Evolutionary conservation across 2,113 vertebrate genomes (phyloP).

Genomic region (Melanocharis versteri): DNA sequence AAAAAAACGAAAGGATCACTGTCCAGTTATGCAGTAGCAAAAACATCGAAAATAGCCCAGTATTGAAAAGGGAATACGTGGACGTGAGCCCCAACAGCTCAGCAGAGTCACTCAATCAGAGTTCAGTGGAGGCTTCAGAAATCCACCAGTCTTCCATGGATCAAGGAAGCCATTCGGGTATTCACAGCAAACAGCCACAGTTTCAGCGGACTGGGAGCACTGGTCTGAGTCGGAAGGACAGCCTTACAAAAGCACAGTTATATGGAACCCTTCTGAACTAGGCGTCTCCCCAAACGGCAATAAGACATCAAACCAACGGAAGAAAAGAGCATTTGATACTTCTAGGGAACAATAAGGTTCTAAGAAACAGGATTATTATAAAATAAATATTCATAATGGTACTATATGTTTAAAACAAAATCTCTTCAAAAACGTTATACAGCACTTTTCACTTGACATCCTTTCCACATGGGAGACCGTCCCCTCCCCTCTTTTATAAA

Average conservation of each 20-base stretch:
- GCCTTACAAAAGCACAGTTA: conserved; percentile 95
- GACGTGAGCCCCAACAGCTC: conserved; percentile 85
- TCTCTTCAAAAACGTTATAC: conserved; percentile 51
- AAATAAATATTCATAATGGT: conserved; percentile 69
- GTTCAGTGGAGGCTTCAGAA: conserved; percentile 83
- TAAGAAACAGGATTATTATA: conserved; percentile 43
- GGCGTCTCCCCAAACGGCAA: conserved; percentile 45
- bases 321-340: conserved; percentile 4
- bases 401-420: conserved; percentile 63
- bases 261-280: conserved; percentile 97
- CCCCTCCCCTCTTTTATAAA: conserved; percentile 70
- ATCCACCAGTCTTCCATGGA: conserved; percentile 85
- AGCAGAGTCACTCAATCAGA: conserved; percentile 84
- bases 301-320: conserved; percentile 24
- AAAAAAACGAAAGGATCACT: conserved; percentile 80
- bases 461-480: conserved; percentile 50
- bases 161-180: conserved; percentile 76
- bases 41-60: conserved; percentile 74
- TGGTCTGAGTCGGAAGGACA: conserved; percentile 93
- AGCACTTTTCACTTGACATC: conserved; percentile 63
- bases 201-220: conserved; percentile 87
- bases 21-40: conserved; percentile 83
- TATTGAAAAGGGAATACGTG: conserved; percentile 77
- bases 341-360: background rate
- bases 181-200: conserved; percentile 82